Percentiles rank a stretch among this genome's conserved stretches.
Evolutionary conservation across 1,140 invertebrate species (phyloP).

Genomic region (Bombus waltoni): DNA sequence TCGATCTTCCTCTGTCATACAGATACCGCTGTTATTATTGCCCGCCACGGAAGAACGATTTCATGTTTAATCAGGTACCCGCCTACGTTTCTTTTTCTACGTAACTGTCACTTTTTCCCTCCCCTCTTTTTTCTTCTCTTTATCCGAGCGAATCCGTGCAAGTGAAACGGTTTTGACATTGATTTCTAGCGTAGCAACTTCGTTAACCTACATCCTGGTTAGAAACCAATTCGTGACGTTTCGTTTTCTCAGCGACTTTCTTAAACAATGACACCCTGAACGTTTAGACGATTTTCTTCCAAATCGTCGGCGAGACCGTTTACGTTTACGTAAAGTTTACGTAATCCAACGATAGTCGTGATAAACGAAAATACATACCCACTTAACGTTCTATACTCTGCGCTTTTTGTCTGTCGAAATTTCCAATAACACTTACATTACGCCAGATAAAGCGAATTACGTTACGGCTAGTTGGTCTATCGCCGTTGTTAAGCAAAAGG

Average conservation of each 20-base stretch:
- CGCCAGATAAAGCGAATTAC: not conserved
- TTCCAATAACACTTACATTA: constrained; percentile 28
- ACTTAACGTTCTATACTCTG: too few species aligned
- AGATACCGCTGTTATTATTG: too few species aligned
- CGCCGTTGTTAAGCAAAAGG: not conserved
- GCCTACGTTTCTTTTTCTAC: not conserved
- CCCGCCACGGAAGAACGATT: not conserved
- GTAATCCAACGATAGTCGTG: not conserved
- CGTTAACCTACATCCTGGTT: constrained; percentile 11
- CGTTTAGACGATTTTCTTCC: not conserved
- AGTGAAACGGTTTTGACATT: constrained; percentile 29
- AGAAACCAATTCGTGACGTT: constrained; percentile 12
- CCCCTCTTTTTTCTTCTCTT: not conserved
- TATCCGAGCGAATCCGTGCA: not conserved
- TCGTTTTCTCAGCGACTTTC: constrained; percentile 12
- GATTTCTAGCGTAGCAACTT: constrained; percentile 19
- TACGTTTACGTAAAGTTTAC: not conserved
- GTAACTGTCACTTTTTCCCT: not conserved
- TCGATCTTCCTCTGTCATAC: not conserved
- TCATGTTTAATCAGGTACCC: not conserved
- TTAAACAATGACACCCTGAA: not conserved
- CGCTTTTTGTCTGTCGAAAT: not conserved
- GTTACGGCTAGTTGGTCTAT: not conserved
- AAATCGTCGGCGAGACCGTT: not conserved
- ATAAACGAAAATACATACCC: not conserved